phyloP scores from a whole-genome alignment of 2,113 vertebrate genomes.

The Otocyon megalotis region DNA sequence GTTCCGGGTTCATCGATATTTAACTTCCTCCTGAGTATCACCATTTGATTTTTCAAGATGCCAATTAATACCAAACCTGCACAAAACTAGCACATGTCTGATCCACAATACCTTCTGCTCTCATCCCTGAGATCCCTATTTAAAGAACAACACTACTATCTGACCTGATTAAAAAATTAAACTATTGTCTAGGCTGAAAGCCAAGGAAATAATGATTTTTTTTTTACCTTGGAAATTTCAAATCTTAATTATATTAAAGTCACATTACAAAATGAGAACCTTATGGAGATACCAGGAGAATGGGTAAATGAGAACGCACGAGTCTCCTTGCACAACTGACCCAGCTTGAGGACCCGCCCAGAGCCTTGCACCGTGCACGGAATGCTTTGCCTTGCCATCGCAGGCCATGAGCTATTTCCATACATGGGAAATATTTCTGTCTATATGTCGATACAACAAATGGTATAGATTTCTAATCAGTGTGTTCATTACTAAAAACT shows the following conservation, averaged over 20 bases:
- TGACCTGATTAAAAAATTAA: background rate
- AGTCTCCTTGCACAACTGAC: background rate
- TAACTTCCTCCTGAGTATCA: background rate
- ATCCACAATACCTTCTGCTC: background rate
- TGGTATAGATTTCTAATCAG: background rate
- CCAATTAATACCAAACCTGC: background rate
- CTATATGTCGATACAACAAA: background rate
- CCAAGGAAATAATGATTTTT: background rate
- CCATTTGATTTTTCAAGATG: background rate
- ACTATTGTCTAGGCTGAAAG: background rate
- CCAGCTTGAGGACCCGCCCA: background rate
- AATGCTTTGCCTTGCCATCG: background rate
- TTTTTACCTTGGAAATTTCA: background rate
- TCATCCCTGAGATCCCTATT: background rate
- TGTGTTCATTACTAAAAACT: background rate
- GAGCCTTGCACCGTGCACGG: too few relatives aligned
- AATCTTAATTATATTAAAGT: background rate
- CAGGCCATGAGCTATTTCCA: background rate
- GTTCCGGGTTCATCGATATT: background rate
- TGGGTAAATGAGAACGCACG: fast-evolving
- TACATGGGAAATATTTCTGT: background rate
- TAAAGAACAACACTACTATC: background rate
- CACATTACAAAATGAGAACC: background rate
- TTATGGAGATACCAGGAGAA: background rate
- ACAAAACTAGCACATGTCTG: background rate